A percentile compares a stretch with the other conserved stretches of the same genome.
Evolutionary conservation across 2,888 invertebrate species (phyloP).

Genomic region (Anthrax anthrax): DNA sequence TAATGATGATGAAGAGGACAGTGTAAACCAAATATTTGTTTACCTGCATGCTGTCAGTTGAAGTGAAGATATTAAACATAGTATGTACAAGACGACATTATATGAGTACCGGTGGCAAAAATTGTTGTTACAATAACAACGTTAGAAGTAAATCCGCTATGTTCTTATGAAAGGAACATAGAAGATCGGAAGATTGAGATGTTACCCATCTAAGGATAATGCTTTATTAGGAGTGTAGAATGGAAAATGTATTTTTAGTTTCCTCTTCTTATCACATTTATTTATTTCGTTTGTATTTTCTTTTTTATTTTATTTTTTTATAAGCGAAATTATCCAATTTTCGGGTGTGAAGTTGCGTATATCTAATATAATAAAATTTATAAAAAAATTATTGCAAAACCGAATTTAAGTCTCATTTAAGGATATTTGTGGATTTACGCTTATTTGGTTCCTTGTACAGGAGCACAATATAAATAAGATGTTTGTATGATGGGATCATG

Average conservation of each 20-base stretch:
- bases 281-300: no score
- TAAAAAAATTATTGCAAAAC: constrained; percentile 6
- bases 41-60: constrained; percentile 10
- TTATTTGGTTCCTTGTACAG: constrained; percentile 15
- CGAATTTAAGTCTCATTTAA: constrained; percentile 36
- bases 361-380: neutral
- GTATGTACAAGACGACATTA: no score
- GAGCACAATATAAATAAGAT: neutral
- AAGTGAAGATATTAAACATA: no score
- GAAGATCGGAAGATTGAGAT: constrained; percentile 3
- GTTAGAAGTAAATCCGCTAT: no score
- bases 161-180: no score
- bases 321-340: constrained; percentile 13
- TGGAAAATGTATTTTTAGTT: neutral
- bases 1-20: neutral
- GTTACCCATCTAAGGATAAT: constrained; percentile 3
- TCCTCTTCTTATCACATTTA: neutral
- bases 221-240: neutral
- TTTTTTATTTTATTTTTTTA: neutral
- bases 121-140: no score
- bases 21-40: constrained; percentile 16
- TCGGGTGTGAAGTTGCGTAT: constrained; percentile 5
- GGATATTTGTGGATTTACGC: constrained; percentile 35
- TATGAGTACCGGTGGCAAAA: no score
- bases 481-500: neutral